A percentile compares a stretch with the other conserved stretches of the same genome.
These are phyloP conservation scores for Hemibagrus wyckioides DNA, from an alignment of 2,113 vertebrate species.

Conservation along the genomic window DNA sequence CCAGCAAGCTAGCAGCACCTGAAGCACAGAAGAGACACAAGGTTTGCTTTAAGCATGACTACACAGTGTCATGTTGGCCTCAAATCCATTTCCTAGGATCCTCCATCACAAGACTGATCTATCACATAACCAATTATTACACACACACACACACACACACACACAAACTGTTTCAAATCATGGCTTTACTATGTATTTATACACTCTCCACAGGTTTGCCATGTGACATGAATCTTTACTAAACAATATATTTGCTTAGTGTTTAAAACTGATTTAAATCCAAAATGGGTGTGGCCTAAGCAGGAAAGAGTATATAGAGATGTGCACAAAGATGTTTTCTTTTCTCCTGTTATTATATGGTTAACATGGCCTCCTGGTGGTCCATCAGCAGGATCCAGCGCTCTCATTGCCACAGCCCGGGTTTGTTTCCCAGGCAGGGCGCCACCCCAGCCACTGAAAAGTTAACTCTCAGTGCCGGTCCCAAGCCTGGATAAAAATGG, in stretches of 20 bases:
- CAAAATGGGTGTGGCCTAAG: neutral
- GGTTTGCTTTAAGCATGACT: neutral
- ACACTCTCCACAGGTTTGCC: no score
- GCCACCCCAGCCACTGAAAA: no score
- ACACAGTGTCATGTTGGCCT: neutral
- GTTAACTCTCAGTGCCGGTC: no score
- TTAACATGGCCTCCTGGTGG: no score
- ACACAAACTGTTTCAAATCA: neutral
- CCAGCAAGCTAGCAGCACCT: neutral
- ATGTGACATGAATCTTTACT: no score
- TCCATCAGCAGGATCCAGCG: no score
- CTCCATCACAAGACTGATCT: neutral
- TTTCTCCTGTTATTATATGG: neutral
- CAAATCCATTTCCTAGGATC: neutral
- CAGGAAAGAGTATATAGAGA: neutral
- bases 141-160: neutral
- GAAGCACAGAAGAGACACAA: neutral
- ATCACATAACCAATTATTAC: neutral
- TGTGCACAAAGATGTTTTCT: neutral
- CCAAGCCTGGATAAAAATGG: no score
- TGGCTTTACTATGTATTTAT: neutral
- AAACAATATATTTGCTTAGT: no score
- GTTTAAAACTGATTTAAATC: neutral
- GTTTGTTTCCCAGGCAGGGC: no score
- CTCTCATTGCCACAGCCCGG: no score